Percentiles rank a stretch among this genome's conserved stretches.
Conservation (phyloP, 2,797 vertebrate species). For the Hemitrygon akajei region DNA sequence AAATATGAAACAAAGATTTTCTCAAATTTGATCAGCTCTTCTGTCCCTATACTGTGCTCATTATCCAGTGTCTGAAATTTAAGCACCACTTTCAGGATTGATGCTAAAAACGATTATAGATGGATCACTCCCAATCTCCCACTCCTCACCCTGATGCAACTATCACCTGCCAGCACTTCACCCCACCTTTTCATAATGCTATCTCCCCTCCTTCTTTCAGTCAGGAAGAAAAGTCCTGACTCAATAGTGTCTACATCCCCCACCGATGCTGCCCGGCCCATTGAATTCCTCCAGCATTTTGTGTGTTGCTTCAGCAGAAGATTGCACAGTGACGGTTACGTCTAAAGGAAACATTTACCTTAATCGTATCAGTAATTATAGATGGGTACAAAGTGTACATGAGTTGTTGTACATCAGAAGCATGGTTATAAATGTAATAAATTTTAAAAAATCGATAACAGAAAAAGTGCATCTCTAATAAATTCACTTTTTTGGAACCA, state of each 20-base stretch:
- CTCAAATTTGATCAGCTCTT: conserved; percentile 9
- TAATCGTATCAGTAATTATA: not conserved
- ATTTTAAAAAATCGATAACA: not conserved
- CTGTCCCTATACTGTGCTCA: not conserved
- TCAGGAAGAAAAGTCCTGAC: no score
- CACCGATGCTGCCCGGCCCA: no score
- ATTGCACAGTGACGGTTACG: no score
- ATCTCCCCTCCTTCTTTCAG: no score
- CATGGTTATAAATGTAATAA: not conserved
- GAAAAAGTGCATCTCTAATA: not conserved
- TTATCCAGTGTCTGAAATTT: conserved; percentile 37
- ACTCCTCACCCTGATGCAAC: no score
- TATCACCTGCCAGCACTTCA: no score
- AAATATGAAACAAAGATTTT: conserved; percentile 40
- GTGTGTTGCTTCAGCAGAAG: not conserved
- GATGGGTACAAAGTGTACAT: not conserved
- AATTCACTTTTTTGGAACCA: not conserved
- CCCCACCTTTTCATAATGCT: no score
- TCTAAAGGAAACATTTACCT: not conserved
- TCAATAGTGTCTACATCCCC: no score
- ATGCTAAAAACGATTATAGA: not conserved
- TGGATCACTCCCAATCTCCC: not conserved
- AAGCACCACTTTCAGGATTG: conserved; percentile 32
- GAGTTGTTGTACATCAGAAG: not conserved
- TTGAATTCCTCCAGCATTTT: no score